Percentiles rank a stretch among this genome's conserved stretches.
Evolutionary conservation across 2,888 invertebrate genomes (phyloP).

Genomic region (Dermolepida albohirtum): DNA sequence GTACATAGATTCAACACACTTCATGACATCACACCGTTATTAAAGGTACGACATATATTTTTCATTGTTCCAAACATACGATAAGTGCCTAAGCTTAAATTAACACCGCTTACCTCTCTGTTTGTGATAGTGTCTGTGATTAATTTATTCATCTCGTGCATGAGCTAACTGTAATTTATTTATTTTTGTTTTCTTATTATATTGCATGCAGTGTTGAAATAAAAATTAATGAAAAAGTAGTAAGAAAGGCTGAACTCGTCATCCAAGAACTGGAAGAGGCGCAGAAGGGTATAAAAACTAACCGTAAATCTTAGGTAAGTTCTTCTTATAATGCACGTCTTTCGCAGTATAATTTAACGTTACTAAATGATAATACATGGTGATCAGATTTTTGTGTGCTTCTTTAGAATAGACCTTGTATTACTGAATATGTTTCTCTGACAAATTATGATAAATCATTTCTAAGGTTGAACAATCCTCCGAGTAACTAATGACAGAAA

Average conservation of each 20-base stretch:
- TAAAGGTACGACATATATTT: too few species aligned
- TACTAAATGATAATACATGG: not conserved
- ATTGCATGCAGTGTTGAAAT: constrained; percentile 38
- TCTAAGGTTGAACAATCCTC: too few species aligned
- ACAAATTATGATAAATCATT: too few species aligned
- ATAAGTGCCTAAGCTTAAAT: too few species aligned
- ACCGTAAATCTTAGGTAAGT: constrained; percentile 32
- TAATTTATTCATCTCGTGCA: constrained; percentile 7
- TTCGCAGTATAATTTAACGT: constrained; percentile 9
- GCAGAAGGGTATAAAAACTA: constrained; percentile 33
- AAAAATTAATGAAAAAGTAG: constrained; percentile 40
- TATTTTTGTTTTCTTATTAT: constrained; percentile 5
- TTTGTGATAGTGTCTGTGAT: not conserved
- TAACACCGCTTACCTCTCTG: too few species aligned
- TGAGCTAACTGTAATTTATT: constrained; percentile 20
- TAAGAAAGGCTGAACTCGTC: constrained; percentile 41
- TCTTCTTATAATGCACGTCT: constrained; percentile 17
- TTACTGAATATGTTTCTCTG: too few species aligned
- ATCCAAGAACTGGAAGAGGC: constrained; percentile 35
- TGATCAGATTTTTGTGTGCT: not conserved
- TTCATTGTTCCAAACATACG: too few species aligned
- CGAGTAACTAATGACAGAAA: too few species aligned
- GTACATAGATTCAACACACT: constrained; percentile 4
- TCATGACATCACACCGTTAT: too few species aligned
- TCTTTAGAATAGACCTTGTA: too few species aligned